Conservation (phyloP, 2,888 invertebrate genomes). For the Zele albiditarsus region DNA sequence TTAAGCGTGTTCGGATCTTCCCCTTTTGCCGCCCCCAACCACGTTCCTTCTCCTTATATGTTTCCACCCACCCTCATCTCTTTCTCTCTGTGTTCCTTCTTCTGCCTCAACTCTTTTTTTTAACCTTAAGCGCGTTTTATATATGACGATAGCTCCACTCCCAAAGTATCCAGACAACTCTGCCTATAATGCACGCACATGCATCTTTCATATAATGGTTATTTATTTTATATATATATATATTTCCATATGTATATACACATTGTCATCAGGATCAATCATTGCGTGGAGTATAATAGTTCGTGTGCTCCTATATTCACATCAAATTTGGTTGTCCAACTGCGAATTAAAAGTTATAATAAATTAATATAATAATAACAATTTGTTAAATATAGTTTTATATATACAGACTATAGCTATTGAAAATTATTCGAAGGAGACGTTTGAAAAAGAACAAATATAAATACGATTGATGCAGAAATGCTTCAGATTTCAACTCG, state of each 20-base stretch:
- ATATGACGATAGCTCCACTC: constrained; percentile 6
- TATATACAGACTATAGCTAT: no score
- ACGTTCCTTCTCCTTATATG: constrained; percentile 34
- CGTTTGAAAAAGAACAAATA: no score
- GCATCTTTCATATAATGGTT: neutral
- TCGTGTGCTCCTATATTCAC: no score
- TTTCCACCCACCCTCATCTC: constrained; percentile 14
- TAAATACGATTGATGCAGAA: no score
- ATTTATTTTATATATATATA: neutral
- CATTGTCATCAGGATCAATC: no score
- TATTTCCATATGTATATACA: neutral
- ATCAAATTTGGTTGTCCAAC: no score
- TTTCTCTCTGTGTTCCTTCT: constrained; percentile 36
- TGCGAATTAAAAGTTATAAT: no score
- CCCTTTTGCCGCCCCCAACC: constrained; percentile 43
- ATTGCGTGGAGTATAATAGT: no score
- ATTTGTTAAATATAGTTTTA: no score
- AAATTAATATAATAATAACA: no score
- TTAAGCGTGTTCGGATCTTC: constrained; percentile 61
- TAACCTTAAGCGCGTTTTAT: neutral
- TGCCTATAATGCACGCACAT: neutral
- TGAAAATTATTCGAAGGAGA: no score
- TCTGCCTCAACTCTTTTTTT: constrained; percentile 1
- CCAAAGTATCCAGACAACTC: constrained; percentile 1
- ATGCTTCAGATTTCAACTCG: no score